Conservation (phyloP, 2,797 vertebrate species). For the Fistularia commersonii region DNA sequence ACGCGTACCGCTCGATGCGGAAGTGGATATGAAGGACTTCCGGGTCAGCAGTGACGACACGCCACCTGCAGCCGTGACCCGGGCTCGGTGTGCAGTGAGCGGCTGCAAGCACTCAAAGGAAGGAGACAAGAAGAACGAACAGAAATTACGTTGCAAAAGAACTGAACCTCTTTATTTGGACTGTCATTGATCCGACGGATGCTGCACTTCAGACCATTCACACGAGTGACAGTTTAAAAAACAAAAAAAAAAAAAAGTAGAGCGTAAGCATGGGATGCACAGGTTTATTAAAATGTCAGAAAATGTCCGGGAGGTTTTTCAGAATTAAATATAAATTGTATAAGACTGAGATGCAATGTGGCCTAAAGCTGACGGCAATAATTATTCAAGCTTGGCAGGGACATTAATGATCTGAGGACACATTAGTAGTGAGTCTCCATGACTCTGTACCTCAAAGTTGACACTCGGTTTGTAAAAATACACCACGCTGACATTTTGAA, state of each 20-base stretch:
- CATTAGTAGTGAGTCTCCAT: conserved; percentile 50
- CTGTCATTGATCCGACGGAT: conserved; percentile 65
- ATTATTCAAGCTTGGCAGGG: conserved; percentile 59
- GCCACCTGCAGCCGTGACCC: too few relatives aligned
- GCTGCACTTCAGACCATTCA: conserved; percentile 73
- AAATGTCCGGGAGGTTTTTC: conserved; percentile 60
- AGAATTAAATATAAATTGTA: conserved; percentile 72
- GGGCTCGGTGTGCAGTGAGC: too few relatives aligned
- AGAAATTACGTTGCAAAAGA: conserved; percentile 66
- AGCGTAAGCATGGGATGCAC: conserved; percentile 71
- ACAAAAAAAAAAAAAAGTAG: conserved; percentile 60
- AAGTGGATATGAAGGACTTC: too few relatives aligned
- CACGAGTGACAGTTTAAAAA: conserved; percentile 61
- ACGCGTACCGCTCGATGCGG: conserved; percentile 43
- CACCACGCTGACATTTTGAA: conserved; percentile 33
- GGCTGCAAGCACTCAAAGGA: too few relatives aligned
- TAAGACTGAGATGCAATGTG: conserved; percentile 60
- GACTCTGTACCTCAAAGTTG: conserved; percentile 57
- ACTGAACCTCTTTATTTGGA: conserved; percentile 76
- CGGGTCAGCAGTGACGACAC: too few relatives aligned
- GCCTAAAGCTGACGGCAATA: conserved; percentile 50
- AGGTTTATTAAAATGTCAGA: conserved; percentile 73
- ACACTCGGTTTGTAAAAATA: conserved; percentile 51
- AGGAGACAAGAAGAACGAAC: conserved; percentile 17
- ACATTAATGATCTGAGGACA: conserved; percentile 46